Evolutionary conservation across 2,113 vertebrate species (phyloP).

Genomic region (Melozone crissalis): DNA sequence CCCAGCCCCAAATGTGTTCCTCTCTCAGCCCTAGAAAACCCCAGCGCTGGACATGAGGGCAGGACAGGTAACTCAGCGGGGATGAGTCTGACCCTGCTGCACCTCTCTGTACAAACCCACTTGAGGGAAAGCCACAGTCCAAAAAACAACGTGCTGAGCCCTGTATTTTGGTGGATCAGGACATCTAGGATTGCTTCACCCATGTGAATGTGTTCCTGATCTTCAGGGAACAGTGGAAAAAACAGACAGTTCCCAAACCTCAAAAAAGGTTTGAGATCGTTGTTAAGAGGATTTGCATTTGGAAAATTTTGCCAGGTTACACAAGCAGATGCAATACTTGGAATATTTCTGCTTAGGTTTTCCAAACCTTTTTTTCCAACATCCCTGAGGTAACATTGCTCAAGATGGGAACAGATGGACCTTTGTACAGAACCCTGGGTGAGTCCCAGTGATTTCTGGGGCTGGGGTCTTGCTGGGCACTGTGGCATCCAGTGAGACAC

Average conservation of each 20-base stretch:
- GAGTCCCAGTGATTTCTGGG: neutral
- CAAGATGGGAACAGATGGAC: neutral
- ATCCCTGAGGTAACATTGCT: neutral
- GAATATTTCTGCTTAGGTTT: conserved; percentile 30
- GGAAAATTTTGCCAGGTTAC: conserved; percentile 39
- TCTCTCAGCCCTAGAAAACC: neutral
- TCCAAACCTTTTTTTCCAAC: conserved; percentile 13
- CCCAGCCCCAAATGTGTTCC: neutral
- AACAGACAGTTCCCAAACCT: conserved; percentile 18
- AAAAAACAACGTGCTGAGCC: neutral
- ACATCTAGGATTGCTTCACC: neutral
- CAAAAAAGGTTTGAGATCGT: neutral
- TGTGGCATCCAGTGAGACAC: neutral
- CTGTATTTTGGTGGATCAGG: neutral
- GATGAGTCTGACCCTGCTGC: neutral
- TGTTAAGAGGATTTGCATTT: conserved; percentile 30
- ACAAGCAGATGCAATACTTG: conserved; percentile 7
- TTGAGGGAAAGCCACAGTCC: neutral
- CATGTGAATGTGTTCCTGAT: neutral
- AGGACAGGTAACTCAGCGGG: rapidly evolving
- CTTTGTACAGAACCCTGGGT: neutral
- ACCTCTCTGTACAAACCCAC: neutral
- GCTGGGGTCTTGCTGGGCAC: neutral
- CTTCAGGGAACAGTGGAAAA: neutral
- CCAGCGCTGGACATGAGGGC: neutral